Evolutionary conservation across 2,113 vertebrate species (phyloP).

Genomic region (Podiceps cristatus): DNA sequence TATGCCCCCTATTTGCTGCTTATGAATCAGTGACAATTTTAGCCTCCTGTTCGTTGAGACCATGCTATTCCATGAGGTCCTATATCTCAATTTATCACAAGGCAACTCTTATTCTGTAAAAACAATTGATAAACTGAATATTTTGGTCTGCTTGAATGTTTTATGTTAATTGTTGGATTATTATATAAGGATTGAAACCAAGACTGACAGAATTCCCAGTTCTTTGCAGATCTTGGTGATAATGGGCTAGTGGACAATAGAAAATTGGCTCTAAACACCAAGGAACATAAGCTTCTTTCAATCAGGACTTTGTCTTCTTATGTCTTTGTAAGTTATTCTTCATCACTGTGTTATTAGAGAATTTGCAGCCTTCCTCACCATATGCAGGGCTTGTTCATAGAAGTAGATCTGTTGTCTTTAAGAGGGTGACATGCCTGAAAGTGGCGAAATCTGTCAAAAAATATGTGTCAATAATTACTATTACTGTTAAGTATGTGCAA

Average conservation of each 20-base stretch:
- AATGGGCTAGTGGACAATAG: not conserved
- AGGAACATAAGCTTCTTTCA: not conserved
- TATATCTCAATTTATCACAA: not conserved
- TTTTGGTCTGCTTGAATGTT: not conserved
- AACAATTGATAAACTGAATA: not conserved
- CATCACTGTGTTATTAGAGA: not conserved
- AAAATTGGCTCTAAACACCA: not conserved
- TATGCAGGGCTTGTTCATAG: not conserved
- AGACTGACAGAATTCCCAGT: not conserved
- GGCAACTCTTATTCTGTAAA: not conserved
- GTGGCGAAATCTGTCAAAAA: not conserved
- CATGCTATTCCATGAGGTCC: not conserved
- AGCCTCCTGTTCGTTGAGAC: not conserved
- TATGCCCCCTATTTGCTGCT: not conserved
- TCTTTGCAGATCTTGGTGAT: not conserved
- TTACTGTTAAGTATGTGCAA: not conserved
- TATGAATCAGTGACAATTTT: not conserved
- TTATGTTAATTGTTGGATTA: not conserved
- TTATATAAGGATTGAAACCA: not conserved
- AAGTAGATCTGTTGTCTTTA: not conserved
- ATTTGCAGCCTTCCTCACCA: not conserved
- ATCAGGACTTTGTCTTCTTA: not conserved
- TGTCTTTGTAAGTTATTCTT: not conserved
- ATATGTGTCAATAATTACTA: not conserved
- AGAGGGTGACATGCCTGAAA: not conserved